A percentile compares a stretch with the other conserved stretches of the same genome.
Evolutionary conservation across 2,113 vertebrate species (phyloP).

Genomic region (Menura novaehollandiae): DNA sequence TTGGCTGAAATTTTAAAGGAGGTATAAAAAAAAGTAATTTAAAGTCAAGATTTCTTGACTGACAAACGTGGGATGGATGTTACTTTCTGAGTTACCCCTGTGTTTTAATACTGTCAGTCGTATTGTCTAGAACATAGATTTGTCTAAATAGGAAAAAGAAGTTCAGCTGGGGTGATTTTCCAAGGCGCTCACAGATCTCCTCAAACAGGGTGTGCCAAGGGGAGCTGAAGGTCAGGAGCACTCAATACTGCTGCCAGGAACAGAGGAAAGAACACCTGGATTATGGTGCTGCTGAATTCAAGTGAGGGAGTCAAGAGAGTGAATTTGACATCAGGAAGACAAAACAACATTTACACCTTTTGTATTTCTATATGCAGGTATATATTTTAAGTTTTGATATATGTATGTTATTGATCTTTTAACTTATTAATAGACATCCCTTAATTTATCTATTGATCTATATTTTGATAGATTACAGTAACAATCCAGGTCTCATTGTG

Average conservation of each 20-base stretch:
- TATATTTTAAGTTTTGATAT: not conserved
- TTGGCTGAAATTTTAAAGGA: not conserved
- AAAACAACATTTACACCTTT: not conserved
- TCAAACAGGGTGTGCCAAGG: not conserved
- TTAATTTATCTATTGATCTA: not conserved
- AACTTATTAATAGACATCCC: not conserved
- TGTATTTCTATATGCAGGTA: not conserved
- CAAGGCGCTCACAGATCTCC: not conserved
- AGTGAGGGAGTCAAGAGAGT: not conserved
- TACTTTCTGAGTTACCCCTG: not conserved
- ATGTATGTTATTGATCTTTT: not conserved
- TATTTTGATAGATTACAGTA: not conserved
- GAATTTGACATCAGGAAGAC: not conserved
- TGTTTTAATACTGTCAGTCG: not conserved
- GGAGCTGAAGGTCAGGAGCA: not conserved
- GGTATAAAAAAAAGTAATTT: not conserved
- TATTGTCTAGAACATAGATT: not conserved
- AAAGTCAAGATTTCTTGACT: not conserved
- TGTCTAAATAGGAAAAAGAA: not conserved
- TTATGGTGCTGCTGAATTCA: not conserved
- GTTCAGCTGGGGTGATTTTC: not conserved
- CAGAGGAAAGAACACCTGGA: not conserved
- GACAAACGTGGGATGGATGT: not conserved
- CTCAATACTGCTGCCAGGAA: not conserved
- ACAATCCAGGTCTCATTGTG: not conserved